A percentile compares a stretch with the other conserved stretches of the same genome.
Evolutionary conservation across 2,113 vertebrate species (phyloP).

Genomic region (Prochilodus magdalenae): DNA sequence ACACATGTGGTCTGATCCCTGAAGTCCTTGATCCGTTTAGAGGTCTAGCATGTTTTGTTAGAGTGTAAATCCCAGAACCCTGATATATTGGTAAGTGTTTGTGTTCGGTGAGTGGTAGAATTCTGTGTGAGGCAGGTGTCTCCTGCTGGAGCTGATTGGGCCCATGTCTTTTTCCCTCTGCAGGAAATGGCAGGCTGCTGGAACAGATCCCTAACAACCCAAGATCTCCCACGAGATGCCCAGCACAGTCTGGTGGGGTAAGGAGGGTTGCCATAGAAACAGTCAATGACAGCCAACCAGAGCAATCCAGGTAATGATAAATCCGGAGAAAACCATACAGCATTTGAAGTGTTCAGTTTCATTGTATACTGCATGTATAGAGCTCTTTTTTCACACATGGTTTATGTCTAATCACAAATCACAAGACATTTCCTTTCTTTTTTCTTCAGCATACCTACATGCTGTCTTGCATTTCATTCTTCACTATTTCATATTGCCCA

Average conservation of each 20-base stretch:
- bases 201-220: constrained; percentile 71
- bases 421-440: neutral
- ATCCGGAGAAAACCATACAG: constrained; percentile 52
- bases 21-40: constrained; percentile 21
- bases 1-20: constrained; percentile 7
- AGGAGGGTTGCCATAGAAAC: constrained; percentile 65
- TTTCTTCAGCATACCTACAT: neutral
- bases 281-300: constrained; percentile 59
- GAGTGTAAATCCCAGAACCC: constrained; percentile 22
- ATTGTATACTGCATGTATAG: neutral
- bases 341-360: constrained; percentile 30
- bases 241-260: constrained; percentile 58
- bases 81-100: constrained; percentile 23
- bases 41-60: constrained; percentile 32
- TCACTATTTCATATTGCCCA: too few relatives aligned
- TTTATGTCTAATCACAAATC: too few relatives aligned
- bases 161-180: constrained; percentile 40
- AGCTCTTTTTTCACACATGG: too few relatives aligned
- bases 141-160: constrained; percentile 59
- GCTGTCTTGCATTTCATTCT: neutral
- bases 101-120: constrained; percentile 29
- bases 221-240: constrained; percentile 56
- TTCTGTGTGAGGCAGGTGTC: constrained; percentile 64
- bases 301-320: constrained; percentile 77
- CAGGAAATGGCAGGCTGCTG: constrained; percentile 71